phyloP scores from a whole-genome alignment of 2,888 invertebrate genomes.

The Lordiphosa fenestrarum region DNA sequence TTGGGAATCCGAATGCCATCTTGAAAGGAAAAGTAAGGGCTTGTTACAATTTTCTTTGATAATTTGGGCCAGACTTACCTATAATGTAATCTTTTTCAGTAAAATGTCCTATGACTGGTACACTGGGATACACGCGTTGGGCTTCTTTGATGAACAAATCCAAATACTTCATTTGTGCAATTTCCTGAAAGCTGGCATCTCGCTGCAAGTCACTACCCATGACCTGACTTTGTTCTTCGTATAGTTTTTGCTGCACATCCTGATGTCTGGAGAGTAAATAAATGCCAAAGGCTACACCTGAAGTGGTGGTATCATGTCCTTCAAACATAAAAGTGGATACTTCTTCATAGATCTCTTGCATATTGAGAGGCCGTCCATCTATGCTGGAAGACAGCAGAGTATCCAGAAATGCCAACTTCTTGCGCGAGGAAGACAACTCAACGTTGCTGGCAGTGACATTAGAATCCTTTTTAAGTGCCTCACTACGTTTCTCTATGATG shows the following conservation, averaged over 20 bases:
- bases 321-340: slow-evolving; percentile 79
- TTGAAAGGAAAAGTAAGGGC: slow-evolving; percentile 16
- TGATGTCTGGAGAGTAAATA: slow-evolving; percentile 82
- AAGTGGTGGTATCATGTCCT: slow-evolving; percentile 84
- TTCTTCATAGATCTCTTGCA: slow-evolving; percentile 76
- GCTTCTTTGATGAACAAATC: slow-evolving; percentile 77
- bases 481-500: slow-evolving; percentile 73
- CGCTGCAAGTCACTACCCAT: slow-evolving; percentile 76
- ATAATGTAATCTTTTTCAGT: slow-evolving; percentile 72
- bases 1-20: slow-evolving; percentile 74
- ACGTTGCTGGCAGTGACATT: slow-evolving; percentile 13
- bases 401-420: slow-evolving; percentile 76
- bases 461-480: slow-evolving; percentile 18
- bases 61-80: slow-evolving; percentile 12
- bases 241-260: slow-evolving; percentile 81
- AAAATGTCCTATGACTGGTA: slow-evolving; percentile 70
- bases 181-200: slow-evolving; percentile 70
- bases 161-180: slow-evolving; percentile 77
- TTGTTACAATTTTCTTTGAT: neutral
- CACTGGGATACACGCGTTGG: slow-evolving; percentile 76
- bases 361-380: slow-evolving; percentile 64
- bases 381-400: slow-evolving; percentile 70
- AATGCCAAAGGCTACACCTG: slow-evolving; percentile 82
- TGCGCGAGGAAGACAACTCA: slow-evolving; percentile 43
- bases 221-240: slow-evolving; percentile 81